Evolutionary conservation across 2,797 vertebrate genomes (phyloP).

Genomic region (Myripristis jacobus): DNA sequence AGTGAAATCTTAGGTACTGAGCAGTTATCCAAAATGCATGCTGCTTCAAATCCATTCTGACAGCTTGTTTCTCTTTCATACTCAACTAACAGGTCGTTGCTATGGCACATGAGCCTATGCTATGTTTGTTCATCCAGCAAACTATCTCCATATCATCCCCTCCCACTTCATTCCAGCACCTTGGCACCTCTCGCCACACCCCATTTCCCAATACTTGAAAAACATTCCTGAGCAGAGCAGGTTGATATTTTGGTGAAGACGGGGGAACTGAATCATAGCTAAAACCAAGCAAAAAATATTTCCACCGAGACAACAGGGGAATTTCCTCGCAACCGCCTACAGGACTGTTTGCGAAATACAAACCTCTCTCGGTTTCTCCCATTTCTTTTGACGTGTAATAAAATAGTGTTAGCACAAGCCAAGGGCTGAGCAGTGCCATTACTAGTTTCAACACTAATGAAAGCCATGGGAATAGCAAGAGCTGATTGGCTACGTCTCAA

Average conservation of each 20-base stretch:
- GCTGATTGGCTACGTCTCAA: constrained; percentile 7
- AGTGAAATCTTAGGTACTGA: no score
- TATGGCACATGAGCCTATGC: no score
- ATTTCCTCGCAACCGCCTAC: constrained; percentile 12
- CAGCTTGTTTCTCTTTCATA: no score
- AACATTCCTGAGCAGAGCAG: constrained; percentile 19
- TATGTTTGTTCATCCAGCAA: neutral
- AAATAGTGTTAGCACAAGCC: neutral
- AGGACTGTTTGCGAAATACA: constrained; percentile 12
- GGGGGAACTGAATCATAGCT: neutral
- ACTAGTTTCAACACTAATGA: constrained; percentile 25
- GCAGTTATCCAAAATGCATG: neutral
- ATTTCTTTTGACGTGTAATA: neutral
- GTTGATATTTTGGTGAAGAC: neutral
- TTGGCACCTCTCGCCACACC: constrained; percentile 6
- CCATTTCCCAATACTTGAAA: constrained; percentile 14
- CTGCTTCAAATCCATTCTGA: no score
- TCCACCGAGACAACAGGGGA: constrained; percentile 16
- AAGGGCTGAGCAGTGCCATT: no score
- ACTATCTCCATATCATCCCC: constrained; percentile 12
- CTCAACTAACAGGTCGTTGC: no score
- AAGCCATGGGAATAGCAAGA: constrained; percentile 24
- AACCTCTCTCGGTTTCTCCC: constrained; percentile 4
- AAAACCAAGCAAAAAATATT: constrained; percentile 18
- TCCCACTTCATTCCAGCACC: constrained; percentile 49